A percentile compares a stretch with the other conserved stretches of the same genome.
Conservation (phyloP, 2,888 invertebrate genomes). For the Platypus cylindrus region DNA sequence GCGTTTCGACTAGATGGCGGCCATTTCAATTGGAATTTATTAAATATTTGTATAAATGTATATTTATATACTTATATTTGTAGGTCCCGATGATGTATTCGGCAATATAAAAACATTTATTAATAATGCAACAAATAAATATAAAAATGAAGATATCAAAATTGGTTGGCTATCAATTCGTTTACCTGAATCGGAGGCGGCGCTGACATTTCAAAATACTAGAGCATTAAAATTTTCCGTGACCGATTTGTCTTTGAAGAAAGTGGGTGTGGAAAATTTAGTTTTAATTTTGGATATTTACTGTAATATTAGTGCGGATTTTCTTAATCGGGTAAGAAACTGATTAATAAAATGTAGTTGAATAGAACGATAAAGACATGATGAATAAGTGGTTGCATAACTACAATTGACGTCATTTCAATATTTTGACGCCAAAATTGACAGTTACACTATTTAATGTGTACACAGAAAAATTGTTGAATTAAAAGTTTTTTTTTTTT, state of each 20-base stretch:
- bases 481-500: too few species aligned
- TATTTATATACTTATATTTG: conserved; percentile 2
- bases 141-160: conserved; percentile 53
- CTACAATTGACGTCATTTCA: too few species aligned
- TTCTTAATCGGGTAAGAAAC: conserved; percentile 66
- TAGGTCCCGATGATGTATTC: conserved; percentile 24
- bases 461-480: too few species aligned
- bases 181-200: conserved; percentile 33
- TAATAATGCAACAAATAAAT: conserved; percentile 48
- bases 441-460: too few species aligned
- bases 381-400: too few species aligned
- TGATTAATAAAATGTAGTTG: conserved; percentile 2
- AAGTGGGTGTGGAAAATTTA: conserved; percentile 60
- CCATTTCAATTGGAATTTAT: too few species aligned
- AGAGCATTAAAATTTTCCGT: conserved; percentile 42
- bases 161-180: conserved; percentile 58
- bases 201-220: conserved; percentile 26
- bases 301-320: conserved; percentile 65
- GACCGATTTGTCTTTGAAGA: conserved; percentile 54
- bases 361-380: too few species aligned
- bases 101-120: conserved; percentile 49
- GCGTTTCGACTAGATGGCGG: too few species aligned
- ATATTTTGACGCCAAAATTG: too few species aligned
- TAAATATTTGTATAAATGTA: too few species aligned
- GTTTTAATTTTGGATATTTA: conserved; percentile 54